Evolutionary conservation across 2,797 vertebrate species (phyloP), one percentile per base, ranked within the genome.

Genomic region (Sebastolobus alascanus): DNA sequence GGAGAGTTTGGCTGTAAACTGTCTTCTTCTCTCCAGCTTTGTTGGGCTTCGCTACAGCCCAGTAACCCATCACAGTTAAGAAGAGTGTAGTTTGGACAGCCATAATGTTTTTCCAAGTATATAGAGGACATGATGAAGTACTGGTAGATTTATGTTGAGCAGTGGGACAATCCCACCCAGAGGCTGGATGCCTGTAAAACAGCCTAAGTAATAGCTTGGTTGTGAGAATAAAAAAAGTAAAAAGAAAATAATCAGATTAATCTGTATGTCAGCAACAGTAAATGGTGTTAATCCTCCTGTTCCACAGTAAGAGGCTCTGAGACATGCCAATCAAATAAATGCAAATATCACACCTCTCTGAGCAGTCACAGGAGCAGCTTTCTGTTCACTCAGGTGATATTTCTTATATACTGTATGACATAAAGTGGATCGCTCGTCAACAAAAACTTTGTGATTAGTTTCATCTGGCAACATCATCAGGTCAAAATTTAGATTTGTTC

Each of bases 121-220:
- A 70, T 13, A 56, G 54, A 59, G 16, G 37, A 73, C 50, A 73
- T 74, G 78, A 81, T 79, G 68, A 77, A 61, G 68, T 69, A 59
- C 40, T 25, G 2, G 63, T 73, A 35, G 73, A 80, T 73, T 86
- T 56, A 86, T 80, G 58, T 22, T 65, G 71, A 58, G 59, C 59
- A 27, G 38, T 25, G 54, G 60, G 58, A 82, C 76, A 52, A 73
- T 79, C 68, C 68, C 75, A 61, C 75, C 55, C 50, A 68, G 50
- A 72, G 61, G 33, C 7, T 7, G 63, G 68, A 63, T 50, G 68
- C 25, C 64, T 60, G 55, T 61, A 77, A 74, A 68, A 37, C n/a
- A 5, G 14, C 27, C 29, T 50, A 50, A 31, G 43, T 71, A 55
- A 78, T 22, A 33, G 16, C 43, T 58, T 25, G 8, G n/a, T 38